A percentile compares a stretch with the other conserved stretches of the same genome.
These are phyloP conservation scores for Phoronis australis DNA, from an alignment of 2,888 invertebrate genomes.

Conservation along the genomic window DNA sequence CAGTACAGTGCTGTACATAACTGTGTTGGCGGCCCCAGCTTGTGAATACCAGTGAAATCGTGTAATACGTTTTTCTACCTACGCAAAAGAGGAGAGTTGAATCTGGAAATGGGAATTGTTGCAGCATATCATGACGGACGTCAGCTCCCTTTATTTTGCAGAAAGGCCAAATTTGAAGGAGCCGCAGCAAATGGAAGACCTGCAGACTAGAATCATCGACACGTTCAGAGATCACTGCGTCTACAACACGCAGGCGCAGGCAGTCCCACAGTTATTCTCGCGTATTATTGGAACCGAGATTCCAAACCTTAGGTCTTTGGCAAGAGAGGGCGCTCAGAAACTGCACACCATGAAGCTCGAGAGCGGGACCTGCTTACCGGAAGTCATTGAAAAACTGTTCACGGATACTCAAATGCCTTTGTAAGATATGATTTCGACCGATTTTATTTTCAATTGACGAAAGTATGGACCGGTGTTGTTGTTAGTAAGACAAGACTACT, in stretches of 20 bases:
- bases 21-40: no score
- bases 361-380: conserved; percentile 84
- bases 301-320: conserved; percentile 85
- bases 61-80: no score
- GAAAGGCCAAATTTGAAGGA: conserved; percentile 90
- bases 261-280: conserved; percentile 90
- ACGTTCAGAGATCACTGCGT: conserved; percentile 94
- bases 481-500: no score
- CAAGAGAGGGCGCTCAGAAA: conserved; percentile 87
- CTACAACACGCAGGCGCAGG: conserved; percentile 79
- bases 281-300: conserved; percentile 84
- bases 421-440: no score
- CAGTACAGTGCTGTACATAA: no score
- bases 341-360: conserved; percentile 91
- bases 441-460: no score
- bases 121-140: no score
- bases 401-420: conserved; percentile 84
- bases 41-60: no score
- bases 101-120: no score
- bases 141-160: conserved; percentile 58
- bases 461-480: no score
- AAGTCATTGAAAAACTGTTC: conserved; percentile 92
- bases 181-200: conserved; percentile 84
- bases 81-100: no score
- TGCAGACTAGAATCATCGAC: conserved; percentile 94